phyloP scores from a whole-genome alignment of 1,140 invertebrate species.

The Drosophila arawakana region DNA sequence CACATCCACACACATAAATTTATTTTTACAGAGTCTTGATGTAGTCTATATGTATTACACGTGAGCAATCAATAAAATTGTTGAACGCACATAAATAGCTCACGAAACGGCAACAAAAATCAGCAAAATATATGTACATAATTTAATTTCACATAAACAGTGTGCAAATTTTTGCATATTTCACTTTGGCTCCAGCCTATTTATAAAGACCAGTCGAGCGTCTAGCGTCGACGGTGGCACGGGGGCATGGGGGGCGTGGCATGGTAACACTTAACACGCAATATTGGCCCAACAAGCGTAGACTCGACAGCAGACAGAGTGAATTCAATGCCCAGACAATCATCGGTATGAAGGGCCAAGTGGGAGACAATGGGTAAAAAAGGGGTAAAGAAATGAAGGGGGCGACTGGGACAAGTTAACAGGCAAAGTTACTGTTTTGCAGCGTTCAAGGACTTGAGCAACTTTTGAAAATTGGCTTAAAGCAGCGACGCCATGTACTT shows the following conservation, averaged over 20 bases:
- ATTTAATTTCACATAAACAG: constrained; percentile 47
- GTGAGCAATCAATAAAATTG: constrained; percentile 44
- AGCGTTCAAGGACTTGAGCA: constrained; percentile 6
- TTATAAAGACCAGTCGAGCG: constrained; percentile 44
- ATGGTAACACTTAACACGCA: constrained; percentile 42
- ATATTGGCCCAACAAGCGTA: constrained; percentile 10
- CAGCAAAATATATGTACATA: constrained; percentile 42
- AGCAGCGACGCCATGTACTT: neutral
- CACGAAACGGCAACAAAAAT: constrained; percentile 18
- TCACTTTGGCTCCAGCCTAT: constrained; percentile 43
- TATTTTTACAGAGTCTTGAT: too few species aligned
- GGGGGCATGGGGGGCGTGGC: neutral
- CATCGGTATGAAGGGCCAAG: constrained; percentile 23
- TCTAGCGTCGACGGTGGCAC: too few species aligned
- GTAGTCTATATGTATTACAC: neutral
- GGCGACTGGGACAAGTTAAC: neutral
- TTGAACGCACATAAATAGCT: constrained; percentile 33
- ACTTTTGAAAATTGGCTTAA: constrained; percentile 12
- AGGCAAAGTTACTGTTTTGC: constrained; percentile 8
- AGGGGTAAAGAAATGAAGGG: neutral
- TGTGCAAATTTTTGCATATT: constrained; percentile 52
- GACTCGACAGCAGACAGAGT: neutral
- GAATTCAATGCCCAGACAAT: constrained; percentile 11
- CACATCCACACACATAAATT: too few species aligned
- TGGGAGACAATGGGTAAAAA: neutral